Evolutionary conservation across 2,888 invertebrate species (phyloP).

Genomic region (Galeopsomyia nigrocyanea): DNA sequence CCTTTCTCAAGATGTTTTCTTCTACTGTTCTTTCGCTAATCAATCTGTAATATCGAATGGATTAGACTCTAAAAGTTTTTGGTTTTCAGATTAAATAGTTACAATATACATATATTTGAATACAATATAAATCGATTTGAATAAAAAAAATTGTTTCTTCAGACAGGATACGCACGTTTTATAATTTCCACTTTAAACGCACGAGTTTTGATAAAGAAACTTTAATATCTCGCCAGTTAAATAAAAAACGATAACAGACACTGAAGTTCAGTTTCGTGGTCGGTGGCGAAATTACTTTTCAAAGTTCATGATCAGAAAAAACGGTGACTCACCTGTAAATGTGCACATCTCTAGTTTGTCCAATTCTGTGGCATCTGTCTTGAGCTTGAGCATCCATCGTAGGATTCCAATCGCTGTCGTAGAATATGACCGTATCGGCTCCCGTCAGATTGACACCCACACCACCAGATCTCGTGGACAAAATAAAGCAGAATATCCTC

Average conservation of each 20-base stretch:
- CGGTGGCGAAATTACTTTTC: conserved; percentile 78
- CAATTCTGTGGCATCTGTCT: conserved; percentile 98
- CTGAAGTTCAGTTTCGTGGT: conserved; percentile 54
- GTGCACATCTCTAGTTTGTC: conserved; percentile 98
- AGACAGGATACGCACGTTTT: conserved; percentile 65
- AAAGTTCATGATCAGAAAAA: conserved; percentile 68
- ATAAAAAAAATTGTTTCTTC: conserved; percentile 57
- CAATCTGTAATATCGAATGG: conserved; percentile 73
- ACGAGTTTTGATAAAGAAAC: conserved; percentile 65
- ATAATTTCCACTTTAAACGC: conserved; percentile 57
- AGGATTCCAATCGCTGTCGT: conserved; percentile 99
- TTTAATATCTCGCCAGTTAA: conserved; percentile 61
- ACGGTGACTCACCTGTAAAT: conserved; percentile 79
- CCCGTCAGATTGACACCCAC: conserved; percentile 98
- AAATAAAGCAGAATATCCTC: conserved; percentile 96
- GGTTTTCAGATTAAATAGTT: not conserved
- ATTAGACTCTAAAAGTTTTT: not conserved
- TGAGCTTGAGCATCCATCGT: conserved; percentile 99
- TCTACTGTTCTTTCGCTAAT: conserved; percentile 98
- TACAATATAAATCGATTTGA: not conserved
- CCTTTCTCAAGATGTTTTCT: conserved; percentile 99
- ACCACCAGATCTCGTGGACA: conserved; percentile 98
- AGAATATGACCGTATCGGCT: conserved; percentile 99
- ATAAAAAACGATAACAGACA: conserved; percentile 53
- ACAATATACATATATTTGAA: too few relatives aligned